These are phyloP conservation scores for Helarctos malayanus DNA, from an alignment of 2,797 vertebrate species.

Conservation along the genomic window DNA sequence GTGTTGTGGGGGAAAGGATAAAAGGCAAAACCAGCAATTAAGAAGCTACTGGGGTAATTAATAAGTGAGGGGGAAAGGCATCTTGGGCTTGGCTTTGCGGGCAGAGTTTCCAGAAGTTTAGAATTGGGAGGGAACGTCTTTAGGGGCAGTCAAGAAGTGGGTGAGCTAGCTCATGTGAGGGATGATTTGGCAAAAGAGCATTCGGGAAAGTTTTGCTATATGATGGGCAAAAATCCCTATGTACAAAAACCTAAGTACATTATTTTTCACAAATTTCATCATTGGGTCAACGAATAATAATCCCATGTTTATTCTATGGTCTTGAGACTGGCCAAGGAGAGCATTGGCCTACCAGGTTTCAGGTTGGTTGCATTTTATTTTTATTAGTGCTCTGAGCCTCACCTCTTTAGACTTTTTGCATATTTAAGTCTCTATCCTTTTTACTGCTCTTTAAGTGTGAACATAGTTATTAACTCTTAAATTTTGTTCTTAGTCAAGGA, in stretches of 20 bases:
- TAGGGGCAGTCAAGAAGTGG: not conserved
- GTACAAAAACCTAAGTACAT: not conserved
- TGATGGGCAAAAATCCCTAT: not conserved
- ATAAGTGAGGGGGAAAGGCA: not conserved
- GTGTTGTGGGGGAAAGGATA: not conserved
- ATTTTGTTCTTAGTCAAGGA: constrained; percentile 12
- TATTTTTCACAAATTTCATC: not conserved
- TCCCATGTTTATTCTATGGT: not conserved
- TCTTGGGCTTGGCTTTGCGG: not conserved
- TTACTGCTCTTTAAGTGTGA: not conserved
- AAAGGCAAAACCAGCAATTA: constrained; percentile 12
- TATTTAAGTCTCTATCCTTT: not conserved
- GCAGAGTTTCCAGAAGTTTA: not conserved
- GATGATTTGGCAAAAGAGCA: not conserved
- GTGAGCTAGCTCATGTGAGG: not conserved
- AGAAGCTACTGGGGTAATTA: not conserved
- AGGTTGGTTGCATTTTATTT: not conserved
- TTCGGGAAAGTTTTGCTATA: not conserved
- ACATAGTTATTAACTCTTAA: constrained; percentile 16
- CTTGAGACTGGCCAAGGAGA: not conserved
- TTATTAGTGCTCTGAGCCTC: not conserved
- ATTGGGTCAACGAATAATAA: not conserved
- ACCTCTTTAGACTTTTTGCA: not conserved
- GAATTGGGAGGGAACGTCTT: not conserved
- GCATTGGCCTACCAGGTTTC: not conserved